Conservation (phyloP, 2,888 invertebrate species). For the Eupithecia subfuscata region DNA sequence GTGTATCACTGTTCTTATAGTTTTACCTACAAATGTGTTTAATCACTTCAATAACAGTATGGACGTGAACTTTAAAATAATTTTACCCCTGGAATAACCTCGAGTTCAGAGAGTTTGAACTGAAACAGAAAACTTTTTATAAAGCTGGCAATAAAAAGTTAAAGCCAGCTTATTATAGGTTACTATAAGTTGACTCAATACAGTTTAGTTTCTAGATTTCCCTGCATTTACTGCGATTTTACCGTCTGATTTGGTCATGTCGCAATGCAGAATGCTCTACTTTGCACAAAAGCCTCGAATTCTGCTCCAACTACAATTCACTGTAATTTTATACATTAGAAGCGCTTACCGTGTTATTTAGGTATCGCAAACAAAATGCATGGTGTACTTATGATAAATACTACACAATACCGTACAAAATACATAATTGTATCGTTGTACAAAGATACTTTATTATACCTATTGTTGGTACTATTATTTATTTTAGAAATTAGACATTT, state of each 20-base stretch:
- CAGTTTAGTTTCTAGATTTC: not conserved
- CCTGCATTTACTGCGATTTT: not conserved
- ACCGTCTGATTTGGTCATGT: slow-evolving; percentile 15
- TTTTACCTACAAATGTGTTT: too few relatives aligned
- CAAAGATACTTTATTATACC: too few relatives aligned
- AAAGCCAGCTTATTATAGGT: not conserved
- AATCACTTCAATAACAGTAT: too few relatives aligned
- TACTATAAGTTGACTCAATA: not conserved
- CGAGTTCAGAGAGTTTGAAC: too few relatives aligned
- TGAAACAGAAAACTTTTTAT: not conserved
- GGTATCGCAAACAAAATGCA: not conserved
- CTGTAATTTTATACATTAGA: slow-evolving; percentile 20
- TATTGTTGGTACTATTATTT: too few relatives aligned
- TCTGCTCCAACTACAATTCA: not conserved
- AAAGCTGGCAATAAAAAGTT: not conserved
- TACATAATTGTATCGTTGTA: not conserved
- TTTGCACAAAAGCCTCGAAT: slow-evolving; percentile 13
- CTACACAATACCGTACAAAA: not conserved
- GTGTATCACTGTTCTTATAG: too few relatives aligned
- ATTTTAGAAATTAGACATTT: too few relatives aligned
- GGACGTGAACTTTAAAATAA: too few relatives aligned
- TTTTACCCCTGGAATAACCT: too few relatives aligned
- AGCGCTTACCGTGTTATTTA: slow-evolving; percentile 31
- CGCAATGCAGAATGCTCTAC: slow-evolving; percentile 24
- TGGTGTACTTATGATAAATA: not conserved